phyloP scores from a whole-genome alignment of 1,140 invertebrate genomes.

The Ceratina japonica region DNA sequence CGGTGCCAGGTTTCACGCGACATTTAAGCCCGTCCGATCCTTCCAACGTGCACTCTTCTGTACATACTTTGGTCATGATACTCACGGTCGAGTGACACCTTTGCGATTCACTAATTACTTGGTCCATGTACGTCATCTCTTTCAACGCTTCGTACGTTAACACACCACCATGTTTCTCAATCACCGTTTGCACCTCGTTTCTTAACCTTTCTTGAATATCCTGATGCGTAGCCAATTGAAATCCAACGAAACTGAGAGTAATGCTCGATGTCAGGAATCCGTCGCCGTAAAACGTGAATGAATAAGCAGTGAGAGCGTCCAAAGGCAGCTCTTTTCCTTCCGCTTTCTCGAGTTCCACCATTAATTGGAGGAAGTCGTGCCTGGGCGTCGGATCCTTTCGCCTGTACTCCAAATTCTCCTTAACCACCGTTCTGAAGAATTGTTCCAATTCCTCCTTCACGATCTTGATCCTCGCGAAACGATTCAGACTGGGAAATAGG shows the following conservation, averaged over 20 bases:
- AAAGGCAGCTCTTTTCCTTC: too few relatives aligned
- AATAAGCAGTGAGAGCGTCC: too few relatives aligned
- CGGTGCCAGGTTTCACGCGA: constrained; percentile 49
- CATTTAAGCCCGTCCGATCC: constrained; percentile 61
- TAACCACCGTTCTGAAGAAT: constrained; percentile 51
- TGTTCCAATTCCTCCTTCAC: constrained; percentile 15
- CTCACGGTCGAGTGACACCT: too few relatives aligned
- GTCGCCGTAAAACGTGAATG: too few relatives aligned
- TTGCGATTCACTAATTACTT: too few relatives aligned
- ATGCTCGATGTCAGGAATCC: constrained; percentile 49
- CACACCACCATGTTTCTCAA: too few relatives aligned
- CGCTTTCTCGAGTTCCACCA: too few relatives aligned
- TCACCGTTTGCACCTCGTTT: too few relatives aligned
- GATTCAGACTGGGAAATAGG: constrained; percentile 6
- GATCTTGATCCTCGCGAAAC: constrained; percentile 17
- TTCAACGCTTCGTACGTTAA: constrained; percentile 57
- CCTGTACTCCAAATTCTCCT: constrained; percentile 36
- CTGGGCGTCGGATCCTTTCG: not conserved
- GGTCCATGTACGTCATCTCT: too few relatives aligned
- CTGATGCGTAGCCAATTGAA: constrained; percentile 40
- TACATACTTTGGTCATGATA: too few relatives aligned
- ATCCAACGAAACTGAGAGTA: constrained; percentile 27
- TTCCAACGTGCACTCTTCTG: constrained; percentile 35
- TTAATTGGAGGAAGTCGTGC: too few relatives aligned
- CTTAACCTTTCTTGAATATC: too few relatives aligned